phyloP scores from a whole-genome alignment of 2,888 invertebrate species.

The Nomada lathburiana region DNA sequence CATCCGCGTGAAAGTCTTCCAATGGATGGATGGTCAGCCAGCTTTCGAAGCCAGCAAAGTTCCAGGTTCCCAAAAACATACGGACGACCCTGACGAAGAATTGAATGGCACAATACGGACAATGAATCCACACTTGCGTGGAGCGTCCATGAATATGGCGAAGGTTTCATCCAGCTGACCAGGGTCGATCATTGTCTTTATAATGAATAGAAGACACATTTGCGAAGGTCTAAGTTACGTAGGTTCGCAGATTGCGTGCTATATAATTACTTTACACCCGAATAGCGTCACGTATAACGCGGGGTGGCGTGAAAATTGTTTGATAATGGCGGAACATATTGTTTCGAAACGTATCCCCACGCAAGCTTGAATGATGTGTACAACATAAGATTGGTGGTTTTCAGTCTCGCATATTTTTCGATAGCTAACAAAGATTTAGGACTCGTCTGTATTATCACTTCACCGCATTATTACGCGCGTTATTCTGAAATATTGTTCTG shows the following conservation, averaged over 20 bases:
- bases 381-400: not conserved
- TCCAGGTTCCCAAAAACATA: slow-evolving; percentile 49
- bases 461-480: too few species aligned
- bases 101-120: slow-evolving; percentile 62
- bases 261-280: slow-evolving; percentile 28
- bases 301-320: not conserved
- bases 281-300: not conserved
- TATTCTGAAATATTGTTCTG: too few species aligned
- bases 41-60: slow-evolving; percentile 23
- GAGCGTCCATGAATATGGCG: slow-evolving; percentile 55
- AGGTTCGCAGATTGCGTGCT: slow-evolving; percentile 26
- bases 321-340: not conserved
- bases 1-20: not conserved
- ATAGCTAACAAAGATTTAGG: too few species aligned
- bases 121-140: slow-evolving; percentile 62
- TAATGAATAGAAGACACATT: slow-evolving; percentile 59
- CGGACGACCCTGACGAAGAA: slow-evolving; percentile 64
- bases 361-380: not conserved
- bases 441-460: too few species aligned
- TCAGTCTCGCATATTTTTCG: too few species aligned
- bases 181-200: slow-evolving; percentile 65
- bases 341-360: not conserved
- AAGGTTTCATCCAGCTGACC: slow-evolving; percentile 66
- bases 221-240: slow-evolving; percentile 29
- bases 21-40: not conserved